These are phyloP conservation scores for Emys orbicularis DNA, from an alignment of 2,797 vertebrate species.

Conservation along the genomic window DNA sequence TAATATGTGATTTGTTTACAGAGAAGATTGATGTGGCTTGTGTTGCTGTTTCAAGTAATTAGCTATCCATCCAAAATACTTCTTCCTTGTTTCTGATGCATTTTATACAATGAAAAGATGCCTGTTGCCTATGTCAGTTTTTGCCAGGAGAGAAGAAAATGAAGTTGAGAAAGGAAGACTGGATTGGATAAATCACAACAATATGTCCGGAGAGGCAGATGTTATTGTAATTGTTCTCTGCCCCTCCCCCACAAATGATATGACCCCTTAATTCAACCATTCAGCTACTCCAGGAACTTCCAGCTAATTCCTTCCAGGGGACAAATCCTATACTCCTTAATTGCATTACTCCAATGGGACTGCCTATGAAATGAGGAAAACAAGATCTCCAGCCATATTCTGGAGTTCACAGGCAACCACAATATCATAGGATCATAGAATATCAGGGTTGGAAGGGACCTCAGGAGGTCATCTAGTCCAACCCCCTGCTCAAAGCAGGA, in stretches of 20 bases:
- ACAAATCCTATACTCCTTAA: background rate
- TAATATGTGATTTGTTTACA: background rate
- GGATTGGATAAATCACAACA: background rate
- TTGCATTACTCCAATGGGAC: background rate
- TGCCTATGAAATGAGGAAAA: background rate
- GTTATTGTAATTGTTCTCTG: background rate
- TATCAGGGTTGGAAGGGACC: too few relatives aligned
- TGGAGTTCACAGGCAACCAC: background rate
- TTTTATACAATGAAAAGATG: conserved; percentile 31
- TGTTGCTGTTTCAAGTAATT: conserved; percentile 39
- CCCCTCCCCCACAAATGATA: background rate
- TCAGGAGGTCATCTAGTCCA: too few relatives aligned
- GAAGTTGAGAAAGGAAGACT: conserved; percentile 9
- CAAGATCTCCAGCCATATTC: background rate
- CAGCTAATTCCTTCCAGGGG: background rate
- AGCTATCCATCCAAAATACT: conserved; percentile 49
- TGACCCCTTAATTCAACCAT: background rate
- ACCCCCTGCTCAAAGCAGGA: too few relatives aligned
- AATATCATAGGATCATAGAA: background rate
- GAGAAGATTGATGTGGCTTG: background rate
- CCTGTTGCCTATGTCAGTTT: conserved; percentile 23
- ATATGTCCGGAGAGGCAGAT: conserved; percentile 20
- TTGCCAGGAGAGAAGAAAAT: conserved; percentile 41
- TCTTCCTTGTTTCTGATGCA: conserved; percentile 14
- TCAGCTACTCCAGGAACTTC: background rate